A percentile compares a stretch with the other conserved stretches of the same genome.
Evolutionary conservation across 2,113 vertebrate genomes (phyloP).

Genomic region (Paratilapia polleni): DNA sequence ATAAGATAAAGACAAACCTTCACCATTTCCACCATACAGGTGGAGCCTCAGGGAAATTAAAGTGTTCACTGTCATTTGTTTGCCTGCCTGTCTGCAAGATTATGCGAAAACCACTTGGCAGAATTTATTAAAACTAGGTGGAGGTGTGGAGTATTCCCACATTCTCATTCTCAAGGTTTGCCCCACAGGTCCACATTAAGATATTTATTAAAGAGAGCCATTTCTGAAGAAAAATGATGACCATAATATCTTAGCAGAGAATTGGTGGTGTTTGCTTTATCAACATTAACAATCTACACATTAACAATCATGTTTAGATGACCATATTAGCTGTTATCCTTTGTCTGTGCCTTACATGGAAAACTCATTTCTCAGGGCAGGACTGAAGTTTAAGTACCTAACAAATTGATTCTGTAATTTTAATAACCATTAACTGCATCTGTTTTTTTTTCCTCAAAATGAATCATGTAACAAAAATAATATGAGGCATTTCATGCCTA

Average conservation of each 20-base stretch:
- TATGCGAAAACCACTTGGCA: not conserved
- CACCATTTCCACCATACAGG: not conserved
- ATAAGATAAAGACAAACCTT: not conserved
- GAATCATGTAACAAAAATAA: not conserved
- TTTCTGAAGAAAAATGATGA: not conserved
- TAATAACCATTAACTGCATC: not conserved
- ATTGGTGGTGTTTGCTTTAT: not conserved
- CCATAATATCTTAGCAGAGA: not conserved
- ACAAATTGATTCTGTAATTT: not conserved
- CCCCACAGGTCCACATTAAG: not conserved
- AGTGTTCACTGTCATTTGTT: not conserved
- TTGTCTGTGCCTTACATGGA: not conserved
- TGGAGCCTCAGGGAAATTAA: not conserved
- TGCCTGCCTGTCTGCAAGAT: not conserved
- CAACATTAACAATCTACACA: no score
- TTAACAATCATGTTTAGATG: not conserved
- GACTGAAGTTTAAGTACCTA: not conserved
- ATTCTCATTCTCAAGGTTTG: not conserved
- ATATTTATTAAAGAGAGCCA: not conserved
- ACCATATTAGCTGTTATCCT: not conserved
- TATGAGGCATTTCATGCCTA: not conserved
- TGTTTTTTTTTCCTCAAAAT: not conserved
- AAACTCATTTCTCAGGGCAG: not conserved
- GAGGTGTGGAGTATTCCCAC: no score
- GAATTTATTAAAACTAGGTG: not conserved